phyloP scores from a whole-genome alignment of 2,113 vertebrate genomes.

The Psophia crepitans region DNA sequence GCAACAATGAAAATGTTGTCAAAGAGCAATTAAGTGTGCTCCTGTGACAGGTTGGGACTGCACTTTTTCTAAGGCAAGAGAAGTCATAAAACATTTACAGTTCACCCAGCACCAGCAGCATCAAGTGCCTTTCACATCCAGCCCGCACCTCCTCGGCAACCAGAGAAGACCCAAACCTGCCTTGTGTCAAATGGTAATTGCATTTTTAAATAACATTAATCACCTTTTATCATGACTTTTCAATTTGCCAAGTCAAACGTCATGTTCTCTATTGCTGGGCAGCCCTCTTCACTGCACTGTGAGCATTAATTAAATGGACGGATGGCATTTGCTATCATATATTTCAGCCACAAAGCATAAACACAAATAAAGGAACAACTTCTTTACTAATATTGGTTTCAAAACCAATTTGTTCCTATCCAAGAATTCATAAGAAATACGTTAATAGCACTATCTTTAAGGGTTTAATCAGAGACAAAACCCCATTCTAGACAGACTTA shows the following conservation, averaged over 20 bases:
- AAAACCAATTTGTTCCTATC: neutral
- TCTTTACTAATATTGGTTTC: neutral
- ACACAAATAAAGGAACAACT: neutral
- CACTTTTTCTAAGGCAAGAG: neutral
- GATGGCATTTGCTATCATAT: neutral
- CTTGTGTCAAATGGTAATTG: constrained; percentile 4
- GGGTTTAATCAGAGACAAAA: neutral
- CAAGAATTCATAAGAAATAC: neutral
- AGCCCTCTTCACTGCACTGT: neutral
- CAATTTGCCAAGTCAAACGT: constrained; percentile 22
- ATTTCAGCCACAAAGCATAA: neutral
- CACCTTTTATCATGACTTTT: constrained; percentile 24
- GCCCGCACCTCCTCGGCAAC: neutral
- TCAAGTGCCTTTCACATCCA: neutral
- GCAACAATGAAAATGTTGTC: constrained; percentile 30
- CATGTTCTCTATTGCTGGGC: neutral
- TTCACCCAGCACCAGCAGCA: constrained; percentile 8
- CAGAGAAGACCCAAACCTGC: neutral
- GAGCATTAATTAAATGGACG: neutral
- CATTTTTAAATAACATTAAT: constrained; percentile 33
- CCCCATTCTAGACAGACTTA: neutral
- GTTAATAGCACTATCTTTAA: neutral
- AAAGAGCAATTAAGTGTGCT: neutral
- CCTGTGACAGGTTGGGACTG: neutral
- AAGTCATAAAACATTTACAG: constrained; percentile 34